Percentiles rank a stretch among this genome's conserved stretches.
These are phyloP conservation scores for Heteromormyrus szaboi DNA, from an alignment of 2,797 vertebrate species.

Conservation along the genomic window DNA sequence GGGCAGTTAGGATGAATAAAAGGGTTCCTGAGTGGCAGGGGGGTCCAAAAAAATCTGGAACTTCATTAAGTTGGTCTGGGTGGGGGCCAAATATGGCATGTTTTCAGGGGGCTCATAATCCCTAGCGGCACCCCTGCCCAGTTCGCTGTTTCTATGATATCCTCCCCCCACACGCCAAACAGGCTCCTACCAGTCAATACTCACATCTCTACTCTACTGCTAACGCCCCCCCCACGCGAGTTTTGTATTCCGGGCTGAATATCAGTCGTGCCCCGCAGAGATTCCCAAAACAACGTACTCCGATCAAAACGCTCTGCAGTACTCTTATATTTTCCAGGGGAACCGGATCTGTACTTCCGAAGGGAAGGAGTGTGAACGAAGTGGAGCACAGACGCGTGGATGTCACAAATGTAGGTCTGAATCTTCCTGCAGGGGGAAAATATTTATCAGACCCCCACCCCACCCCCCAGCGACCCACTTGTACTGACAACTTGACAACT, in stretches of 20 bases:
- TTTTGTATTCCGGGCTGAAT: neutral
- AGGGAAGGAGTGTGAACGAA: neutral
- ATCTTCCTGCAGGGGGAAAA: neutral
- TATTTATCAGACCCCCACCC: neutral
- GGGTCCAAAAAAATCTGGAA: neutral
- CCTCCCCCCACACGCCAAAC: neutral
- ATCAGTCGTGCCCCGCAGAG: neutral
- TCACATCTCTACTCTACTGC: neutral
- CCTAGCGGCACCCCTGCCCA: neutral
- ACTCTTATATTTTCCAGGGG: neutral
- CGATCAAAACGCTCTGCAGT: neutral
- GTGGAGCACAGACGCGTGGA: neutral
- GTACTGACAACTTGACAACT: slow-evolving; percentile 4
- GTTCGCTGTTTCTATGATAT: neutral
- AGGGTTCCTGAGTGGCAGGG: neutral
- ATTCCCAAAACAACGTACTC: neutral
- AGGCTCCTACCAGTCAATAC: neutral
- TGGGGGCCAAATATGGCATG: neutral
- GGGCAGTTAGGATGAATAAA: neutral
- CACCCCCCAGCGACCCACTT: neutral
- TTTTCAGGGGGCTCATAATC: neutral
- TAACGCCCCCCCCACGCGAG: neutral
- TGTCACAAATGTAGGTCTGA: neutral
- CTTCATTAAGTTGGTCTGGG: neutral
- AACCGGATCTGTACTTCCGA: neutral